A percentile compares a stretch with the other conserved stretches of the same genome.
These are phyloP conservation scores for Chaetodon trifasciatus DNA, from an alignment of 2,797 vertebrate species.

Conservation along the genomic window DNA sequence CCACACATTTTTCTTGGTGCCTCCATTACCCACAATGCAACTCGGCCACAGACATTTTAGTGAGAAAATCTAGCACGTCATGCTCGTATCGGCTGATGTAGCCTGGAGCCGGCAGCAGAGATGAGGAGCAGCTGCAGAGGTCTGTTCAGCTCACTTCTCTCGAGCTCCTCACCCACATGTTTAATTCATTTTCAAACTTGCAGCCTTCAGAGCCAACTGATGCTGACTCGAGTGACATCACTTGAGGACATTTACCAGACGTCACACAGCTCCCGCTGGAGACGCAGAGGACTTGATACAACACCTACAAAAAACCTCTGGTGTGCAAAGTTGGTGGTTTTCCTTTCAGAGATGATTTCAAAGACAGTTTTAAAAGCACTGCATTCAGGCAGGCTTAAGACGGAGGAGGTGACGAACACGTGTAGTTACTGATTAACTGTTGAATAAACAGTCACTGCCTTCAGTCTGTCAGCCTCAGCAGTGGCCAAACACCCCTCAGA, in stretches of 20 bases:
- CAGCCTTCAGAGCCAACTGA: not conserved
- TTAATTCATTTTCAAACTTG: too few species aligned
- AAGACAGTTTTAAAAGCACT: not conserved
- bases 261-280: not conserved
- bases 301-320: not conserved
- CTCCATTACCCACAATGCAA: not conserved
- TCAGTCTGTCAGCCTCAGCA: slow-evolving; percentile 16
- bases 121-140: too few species aligned
- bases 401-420: slow-evolving; percentile 30
- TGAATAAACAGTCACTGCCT: slow-evolving; percentile 61
- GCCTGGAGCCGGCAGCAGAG: not conserved
- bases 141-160: not conserved
- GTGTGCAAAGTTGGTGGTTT: not conserved
- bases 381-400: not conserved
- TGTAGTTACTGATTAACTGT: slow-evolving; percentile 71
- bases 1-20: too few species aligned
- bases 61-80: not conserved
- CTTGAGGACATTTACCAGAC: too few species aligned
- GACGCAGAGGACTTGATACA: too few species aligned
- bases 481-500: slow-evolving; percentile 35
- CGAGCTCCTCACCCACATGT: not conserved
- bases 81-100: not conserved
- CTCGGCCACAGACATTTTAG: not conserved
- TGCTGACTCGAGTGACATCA: too few species aligned
- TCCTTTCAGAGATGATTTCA: not conserved